phyloP scores from a whole-genome alignment of 2,797 vertebrate species.

The Tolypeutes matacus region DNA sequence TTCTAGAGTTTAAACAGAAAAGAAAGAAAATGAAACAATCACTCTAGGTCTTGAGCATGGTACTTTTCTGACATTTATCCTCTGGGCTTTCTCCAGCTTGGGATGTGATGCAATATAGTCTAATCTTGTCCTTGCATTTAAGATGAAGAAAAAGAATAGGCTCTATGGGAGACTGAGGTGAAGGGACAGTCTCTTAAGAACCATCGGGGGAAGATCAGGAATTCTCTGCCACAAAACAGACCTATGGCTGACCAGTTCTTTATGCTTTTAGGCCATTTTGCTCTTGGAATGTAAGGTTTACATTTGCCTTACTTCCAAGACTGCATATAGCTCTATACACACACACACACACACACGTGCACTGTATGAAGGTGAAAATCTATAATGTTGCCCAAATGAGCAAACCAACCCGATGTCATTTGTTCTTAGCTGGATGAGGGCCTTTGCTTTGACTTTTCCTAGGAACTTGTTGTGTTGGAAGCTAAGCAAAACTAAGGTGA shows the following conservation, averaged over 20 bases:
- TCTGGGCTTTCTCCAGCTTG: neutral
- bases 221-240: neutral
- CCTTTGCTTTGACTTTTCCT: neutral
- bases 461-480: neutral
- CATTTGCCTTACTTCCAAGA: neutral
- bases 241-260: neutral
- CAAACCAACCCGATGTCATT: neutral
- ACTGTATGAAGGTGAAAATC: neutral
- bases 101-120: neutral
- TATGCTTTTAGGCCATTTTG: neutral
- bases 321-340: neutral
- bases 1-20: neutral
- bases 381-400: neutral
- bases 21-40: neutral
- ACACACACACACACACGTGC: too few species aligned
- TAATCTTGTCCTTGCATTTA: neutral
- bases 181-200: neutral
- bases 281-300: neutral
- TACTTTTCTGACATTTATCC: neutral
- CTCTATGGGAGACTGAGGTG: neutral
- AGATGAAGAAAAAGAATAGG: neutral
- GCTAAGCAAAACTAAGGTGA: constrained; percentile 13
- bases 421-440: neutral
- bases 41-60: neutral
- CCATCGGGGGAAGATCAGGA: neutral